Evolutionary conservation across 2,888 invertebrate genomes (phyloP), one percentile per base, ranked within the genome.

Genomic region (Molorchus minor): DNA sequence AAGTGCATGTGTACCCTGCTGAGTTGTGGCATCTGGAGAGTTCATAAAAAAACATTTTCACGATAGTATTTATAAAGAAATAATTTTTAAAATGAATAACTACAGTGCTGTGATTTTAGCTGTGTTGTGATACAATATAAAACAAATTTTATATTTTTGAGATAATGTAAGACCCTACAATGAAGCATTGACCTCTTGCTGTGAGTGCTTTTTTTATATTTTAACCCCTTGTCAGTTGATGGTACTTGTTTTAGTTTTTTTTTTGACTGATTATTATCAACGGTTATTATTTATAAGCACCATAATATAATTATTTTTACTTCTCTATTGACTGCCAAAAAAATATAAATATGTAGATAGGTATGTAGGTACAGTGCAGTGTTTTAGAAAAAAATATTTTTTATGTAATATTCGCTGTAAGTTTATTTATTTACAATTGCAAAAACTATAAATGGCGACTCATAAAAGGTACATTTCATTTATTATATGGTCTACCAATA

Each of bases 51-150:
- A 49, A 46, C 52, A 43, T 41, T 36, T 51, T 56, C 8, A 41
- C 44, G 20, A 13, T 35, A 1, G 5, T 35, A 43, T 59, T 67
- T 58, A 49, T 67, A 61, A 40, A 45, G 49, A 46, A 58, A 51
- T 40, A 52, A 40, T 45, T 40, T 40, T 20, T 53, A 69, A 61
- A 56, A 66, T 67, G 67, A 60, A 49, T 56, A 54, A 59, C 62
- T 57, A 47, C 25, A 58, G 47, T 62, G 56, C 67, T 69, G 69
- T 69, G 69, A 69, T 69, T 49, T 63, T 57, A 52, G 36, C 55
- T 47, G 62, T 55, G 65, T 69, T 69, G 69, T 69, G 67, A 69
- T 68, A 65, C 58, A 62, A 58, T 57, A 58, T n/a, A 56, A 61
- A 56, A 54, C 58, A 59, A 61, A 51, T 62, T 53, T 54, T 64